Conservation (phyloP, 1,140 invertebrate species). For the Leptinotarsa defecta region DNA sequence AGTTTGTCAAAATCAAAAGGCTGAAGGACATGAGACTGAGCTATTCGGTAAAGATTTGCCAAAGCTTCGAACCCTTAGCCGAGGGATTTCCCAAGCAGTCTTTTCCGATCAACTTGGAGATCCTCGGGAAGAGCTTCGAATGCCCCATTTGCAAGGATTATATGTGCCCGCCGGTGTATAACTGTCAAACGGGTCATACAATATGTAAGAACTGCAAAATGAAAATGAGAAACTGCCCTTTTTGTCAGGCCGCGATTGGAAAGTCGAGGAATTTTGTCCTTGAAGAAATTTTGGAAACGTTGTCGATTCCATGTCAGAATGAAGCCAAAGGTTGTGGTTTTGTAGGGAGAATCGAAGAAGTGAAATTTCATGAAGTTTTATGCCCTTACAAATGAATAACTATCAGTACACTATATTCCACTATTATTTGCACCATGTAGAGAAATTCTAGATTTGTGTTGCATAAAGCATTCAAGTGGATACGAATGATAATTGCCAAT, state of each 20-base stretch:
- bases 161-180: slow-evolving; percentile 27
- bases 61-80: background rate
- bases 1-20: slow-evolving; percentile 8
- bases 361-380: slow-evolving; percentile 24
- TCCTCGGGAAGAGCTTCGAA: slow-evolving; percentile 15
- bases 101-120: background rate
- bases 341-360: background rate
- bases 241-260: slow-evolving; percentile 21
- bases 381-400: slow-evolving; percentile 11
- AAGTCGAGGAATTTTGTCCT: slow-evolving; percentile 27
- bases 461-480: too few species aligned
- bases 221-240: slow-evolving; percentile 21
- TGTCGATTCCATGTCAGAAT: slow-evolving; percentile 22
- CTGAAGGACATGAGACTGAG: slow-evolving; percentile 5
- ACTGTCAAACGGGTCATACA: slow-evolving; percentile 26
- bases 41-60: background rate
- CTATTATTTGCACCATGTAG: too few species aligned
- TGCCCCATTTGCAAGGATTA: slow-evolving; percentile 31
- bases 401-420: too few species aligned
- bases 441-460: too few species aligned
- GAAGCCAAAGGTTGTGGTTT: slow-evolving; percentile 24
- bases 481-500: too few species aligned
- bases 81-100: background rate
- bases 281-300: slow-evolving; percentile 25
- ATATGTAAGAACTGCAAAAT: slow-evolving; percentile 25